Evolutionary conservation across 53 echinoderm and acorn worm species (phyloP), one percentile per base, ranked within the genome.

Genomic region (Hippasteria phrygiana): DNA sequence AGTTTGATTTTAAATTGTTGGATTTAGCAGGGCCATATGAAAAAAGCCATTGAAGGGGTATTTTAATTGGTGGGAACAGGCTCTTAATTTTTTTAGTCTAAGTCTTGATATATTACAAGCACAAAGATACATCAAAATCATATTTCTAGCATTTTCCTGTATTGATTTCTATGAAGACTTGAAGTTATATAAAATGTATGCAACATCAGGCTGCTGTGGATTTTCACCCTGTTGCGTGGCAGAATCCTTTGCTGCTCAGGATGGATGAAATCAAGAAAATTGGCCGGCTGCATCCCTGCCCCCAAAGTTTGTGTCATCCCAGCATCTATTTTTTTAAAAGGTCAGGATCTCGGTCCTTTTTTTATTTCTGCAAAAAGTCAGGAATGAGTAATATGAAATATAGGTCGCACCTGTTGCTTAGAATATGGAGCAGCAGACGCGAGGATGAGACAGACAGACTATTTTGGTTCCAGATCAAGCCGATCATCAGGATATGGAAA

Each of bases 401-500:
- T 78, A 78, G 78, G 78, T 78, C 78, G 59, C 78, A 78, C 78
- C 78, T 78, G 78, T 78, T 78, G 39, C 26, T 2, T 8, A 12
- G 78, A 78, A 78, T 78, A 78, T 78, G 55, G 78, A 78, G 59
- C 78, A 78, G 78, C 78, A 78, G 78, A 78, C 59, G 13, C 39
- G 39, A 26, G 40, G 78, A 78, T 78, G 42, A 35, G 78, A 78
- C 78, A 78, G 38, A n/a, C 54, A 37, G 56, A 78, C 78, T 59
- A 78, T 78, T 78, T 78, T 78, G 39, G 78, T 55, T 78, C 56
- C 56, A 78, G 78, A 78, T 78, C 40, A 20, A 38, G 24, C 20
- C 37, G 55, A 55, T 78, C 20, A 55, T 55, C 78, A 78, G 78
- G 78, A 78, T 78, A 78, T 78, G 62, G 77, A 77, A 50, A 36